Evolutionary conservation across 2,888 invertebrate species (phyloP), one percentile per base, ranked within the genome.

Genomic region (Metacarcinus magister): DNA sequence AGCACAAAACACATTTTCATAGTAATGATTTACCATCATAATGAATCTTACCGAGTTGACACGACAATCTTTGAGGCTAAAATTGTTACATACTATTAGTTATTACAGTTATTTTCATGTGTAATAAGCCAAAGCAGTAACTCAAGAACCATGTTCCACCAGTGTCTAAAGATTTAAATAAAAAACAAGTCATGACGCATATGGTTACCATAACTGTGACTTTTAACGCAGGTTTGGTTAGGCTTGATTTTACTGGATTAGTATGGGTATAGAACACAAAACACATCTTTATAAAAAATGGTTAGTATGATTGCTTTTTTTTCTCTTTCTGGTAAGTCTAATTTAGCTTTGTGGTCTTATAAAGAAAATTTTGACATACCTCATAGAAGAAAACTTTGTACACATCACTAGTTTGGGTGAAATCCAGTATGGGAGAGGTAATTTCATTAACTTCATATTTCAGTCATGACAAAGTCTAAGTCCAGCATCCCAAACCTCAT

Each of bases 401-500:
- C 28, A 82, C 75, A 54, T 54, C 28, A n/a, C 75, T 82, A 82
- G 75, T 82, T 82, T n/a, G 75, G 75, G 28, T 82, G 75, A 28
- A 82, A 28, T 82, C 75, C 75, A 82, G 75, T 10, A 82, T n/a
- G n/a, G 75, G 75, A 28, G 75, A 82, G n/a, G 75, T 82, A n/a
- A 82, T 82, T 82, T 82, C 75, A 82, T 82, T 82, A 82, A 82
- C 75, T 82, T 82, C 75, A 82, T 82, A 82, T 82, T 82, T 82
- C 75, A 82, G 28, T 82, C 75, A 28, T 28, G 75, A 82, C 28
- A 82, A 82, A 82, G 10, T 19, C 19, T 54, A 54, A 54, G 54
- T 54, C 54, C 54, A 54, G 54, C 54, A 54, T 54, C 54, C 19
- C 54, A 19, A 19, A 54, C 54, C 54, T 16, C 60, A 60, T 60